Evolutionary conservation across 2,797 vertebrate genomes (phyloP), one percentile per base, ranked within the genome.

Genomic region (Xyrichtys novacula): DNA sequence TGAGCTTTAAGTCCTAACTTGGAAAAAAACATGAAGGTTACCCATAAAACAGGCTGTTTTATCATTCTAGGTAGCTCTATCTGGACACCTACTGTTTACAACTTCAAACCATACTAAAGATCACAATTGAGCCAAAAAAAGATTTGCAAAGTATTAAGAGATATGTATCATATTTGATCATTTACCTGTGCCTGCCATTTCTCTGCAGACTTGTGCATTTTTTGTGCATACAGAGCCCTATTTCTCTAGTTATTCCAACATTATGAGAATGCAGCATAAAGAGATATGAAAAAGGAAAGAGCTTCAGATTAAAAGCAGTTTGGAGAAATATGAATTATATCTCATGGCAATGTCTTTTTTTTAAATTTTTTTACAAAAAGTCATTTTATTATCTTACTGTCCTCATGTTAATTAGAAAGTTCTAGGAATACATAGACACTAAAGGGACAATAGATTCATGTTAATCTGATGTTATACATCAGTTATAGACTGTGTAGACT

Each of bases 381-480:
- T 79, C 48, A 32, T 73, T 53, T 59, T 38, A 17, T 32, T 55
- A 53, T 70, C 68, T n/a, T 66, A 25, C 36, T 72, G 64, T 65
- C 58, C 59, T 60, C 29, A 71, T 44, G 66, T 75, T 61, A 58
- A n/a, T 65, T 70, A 80, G 66, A 59, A 73, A 61, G 40, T 75
- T 78, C 39, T 79, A 56, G 54, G 81, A 55, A 76, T 68, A 61
- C 22, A n/a, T 68, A 76, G 74, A 85, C 74, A 71, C 57, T 68
- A 66, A 44, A 81, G 55, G 58, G 80, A 78, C 67, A 11, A 12
- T 57, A 57, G 55, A 68, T 77, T 56, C 53, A 64, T 69, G 65
- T 71, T 90, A 91, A 90, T 91, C 85, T 96, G 95, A 96, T 96
- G 95, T 96, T 94, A 95, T 96, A 96, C 95, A 96, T 96, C 95